Percentiles rank a stretch among this genome's conserved stretches.
phyloP scores from a whole-genome alignment of 2,797 vertebrate species.

The Phataginus tricuspis region DNA sequence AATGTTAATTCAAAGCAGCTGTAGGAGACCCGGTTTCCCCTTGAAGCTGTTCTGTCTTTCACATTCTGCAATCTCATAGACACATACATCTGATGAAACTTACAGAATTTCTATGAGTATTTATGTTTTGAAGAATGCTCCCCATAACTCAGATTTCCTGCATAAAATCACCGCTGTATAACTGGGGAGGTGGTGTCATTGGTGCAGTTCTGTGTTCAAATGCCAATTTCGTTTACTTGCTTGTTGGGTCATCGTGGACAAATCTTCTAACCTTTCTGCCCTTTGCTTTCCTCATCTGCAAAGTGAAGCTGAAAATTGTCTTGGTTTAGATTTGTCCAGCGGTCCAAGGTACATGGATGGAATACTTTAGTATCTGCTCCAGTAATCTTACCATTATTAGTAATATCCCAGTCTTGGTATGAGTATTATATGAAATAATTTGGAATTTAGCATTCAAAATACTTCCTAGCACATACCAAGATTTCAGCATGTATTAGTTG shows the following conservation, averaged over 20 bases:
- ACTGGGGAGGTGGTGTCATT: not conserved
- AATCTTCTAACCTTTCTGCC: not conserved
- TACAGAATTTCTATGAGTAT: conserved; percentile 25
- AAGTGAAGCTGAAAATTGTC: not conserved
- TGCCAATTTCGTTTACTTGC: not conserved
- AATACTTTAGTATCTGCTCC: not conserved
- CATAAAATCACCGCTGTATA: not conserved
- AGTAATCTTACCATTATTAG: not conserved
- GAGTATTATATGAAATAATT: not conserved
- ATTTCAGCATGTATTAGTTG: not conserved
- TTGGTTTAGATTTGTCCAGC: conserved; percentile 28
- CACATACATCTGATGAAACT: not conserved
- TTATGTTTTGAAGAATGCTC: not conserved
- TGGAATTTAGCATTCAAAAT: not conserved
- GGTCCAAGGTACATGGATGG: not conserved
- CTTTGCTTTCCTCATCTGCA: conserved; percentile 26
- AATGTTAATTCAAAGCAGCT: conserved; percentile 67
- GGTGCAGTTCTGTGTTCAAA: not conserved
- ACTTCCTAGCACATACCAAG: not conserved
- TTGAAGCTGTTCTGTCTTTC: not conserved
- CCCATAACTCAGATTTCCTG: conserved; percentile 9
- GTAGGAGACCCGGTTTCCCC: not conserved
- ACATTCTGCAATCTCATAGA: not conserved
- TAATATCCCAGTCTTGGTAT: not conserved
- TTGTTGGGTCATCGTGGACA: not conserved